Evolutionary conservation across 2,888 invertebrate species (phyloP).

Genomic region (Perdita meconis): DNA sequence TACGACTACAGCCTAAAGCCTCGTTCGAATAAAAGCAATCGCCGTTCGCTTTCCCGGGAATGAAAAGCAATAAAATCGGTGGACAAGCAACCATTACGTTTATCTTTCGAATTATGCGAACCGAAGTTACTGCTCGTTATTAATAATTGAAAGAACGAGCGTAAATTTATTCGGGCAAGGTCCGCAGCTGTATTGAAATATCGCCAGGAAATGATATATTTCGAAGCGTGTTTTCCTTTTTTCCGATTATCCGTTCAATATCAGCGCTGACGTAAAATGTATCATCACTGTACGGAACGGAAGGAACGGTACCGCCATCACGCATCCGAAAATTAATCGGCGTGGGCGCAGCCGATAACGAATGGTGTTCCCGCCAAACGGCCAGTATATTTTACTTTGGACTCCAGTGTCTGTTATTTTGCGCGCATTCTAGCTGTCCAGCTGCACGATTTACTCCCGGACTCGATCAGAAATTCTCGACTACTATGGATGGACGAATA

Average conservation of each 20-base stretch:
- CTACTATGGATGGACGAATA: constrained; percentile 65
- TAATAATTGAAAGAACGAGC: constrained; percentile 50
- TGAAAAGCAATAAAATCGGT: no score
- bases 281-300: constrained; percentile 68
- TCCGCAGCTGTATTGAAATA: constrained; percentile 60
- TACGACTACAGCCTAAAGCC: no score
- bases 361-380: constrained; percentile 77
- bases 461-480: constrained; percentile 71
- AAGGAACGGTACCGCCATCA: constrained; percentile 73
- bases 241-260: constrained; percentile 71
- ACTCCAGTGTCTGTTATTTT: constrained; percentile 76
- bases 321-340: constrained; percentile 79
- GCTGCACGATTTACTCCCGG: constrained; percentile 73
- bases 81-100: constrained; percentile 15
- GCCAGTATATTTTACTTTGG: constrained; percentile 79
- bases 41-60: no score
- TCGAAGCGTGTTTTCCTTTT: constrained; percentile 64
- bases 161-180: constrained; percentile 46
- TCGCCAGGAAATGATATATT: constrained; percentile 58
- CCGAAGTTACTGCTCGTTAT: constrained; percentile 39
- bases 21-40: no score
- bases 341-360: constrained; percentile 79
- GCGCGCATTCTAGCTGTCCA: constrained; percentile 72
- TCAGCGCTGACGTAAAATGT: constrained; percentile 73
- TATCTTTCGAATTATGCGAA: constrained; percentile 40